These are phyloP conservation scores for Egretta garzetta DNA, from an alignment of 2,113 vertebrate species.

Conservation along the genomic window DNA sequence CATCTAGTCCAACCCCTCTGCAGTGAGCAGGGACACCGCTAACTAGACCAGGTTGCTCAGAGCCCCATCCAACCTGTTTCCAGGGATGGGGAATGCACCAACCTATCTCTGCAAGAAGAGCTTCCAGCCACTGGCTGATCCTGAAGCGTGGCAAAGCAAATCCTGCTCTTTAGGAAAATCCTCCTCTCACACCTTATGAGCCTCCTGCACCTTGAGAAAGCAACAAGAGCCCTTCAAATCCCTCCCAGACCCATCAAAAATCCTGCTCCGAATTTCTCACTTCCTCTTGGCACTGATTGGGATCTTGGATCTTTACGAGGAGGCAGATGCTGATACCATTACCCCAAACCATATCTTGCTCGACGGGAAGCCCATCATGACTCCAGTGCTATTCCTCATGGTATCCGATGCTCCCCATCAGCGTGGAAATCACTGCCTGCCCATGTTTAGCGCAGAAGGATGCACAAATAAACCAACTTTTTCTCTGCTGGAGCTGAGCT, in stretches of 20 bases:
- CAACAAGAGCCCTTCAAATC: background rate
- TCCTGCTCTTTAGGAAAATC: background rate
- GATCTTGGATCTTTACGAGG: background rate
- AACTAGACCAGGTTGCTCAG: too few species aligned
- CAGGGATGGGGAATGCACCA: too few species aligned
- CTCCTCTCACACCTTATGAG: accelerated
- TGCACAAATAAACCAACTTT: background rate
- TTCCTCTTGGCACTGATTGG: background rate
- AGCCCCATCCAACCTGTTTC: too few species aligned
- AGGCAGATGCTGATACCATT: constrained; percentile 13
- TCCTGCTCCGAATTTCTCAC: background rate
- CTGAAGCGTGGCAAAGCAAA: background rate
- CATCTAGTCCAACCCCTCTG: too few species aligned
- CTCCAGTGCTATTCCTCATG: background rate
- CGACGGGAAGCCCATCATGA: background rate
- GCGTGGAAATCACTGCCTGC: background rate
- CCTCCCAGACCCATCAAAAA: background rate
- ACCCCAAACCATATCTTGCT: accelerated
- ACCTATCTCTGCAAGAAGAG: background rate
- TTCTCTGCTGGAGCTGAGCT: constrained; percentile 4
- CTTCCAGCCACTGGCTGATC: background rate
- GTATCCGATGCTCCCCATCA: background rate
- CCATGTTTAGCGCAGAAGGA: background rate
- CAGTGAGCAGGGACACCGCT: too few species aligned
- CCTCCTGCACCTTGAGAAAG: background rate